Conservation (phyloP, 2,888 invertebrate species). For the Willowsia nigromaculata region DNA sequence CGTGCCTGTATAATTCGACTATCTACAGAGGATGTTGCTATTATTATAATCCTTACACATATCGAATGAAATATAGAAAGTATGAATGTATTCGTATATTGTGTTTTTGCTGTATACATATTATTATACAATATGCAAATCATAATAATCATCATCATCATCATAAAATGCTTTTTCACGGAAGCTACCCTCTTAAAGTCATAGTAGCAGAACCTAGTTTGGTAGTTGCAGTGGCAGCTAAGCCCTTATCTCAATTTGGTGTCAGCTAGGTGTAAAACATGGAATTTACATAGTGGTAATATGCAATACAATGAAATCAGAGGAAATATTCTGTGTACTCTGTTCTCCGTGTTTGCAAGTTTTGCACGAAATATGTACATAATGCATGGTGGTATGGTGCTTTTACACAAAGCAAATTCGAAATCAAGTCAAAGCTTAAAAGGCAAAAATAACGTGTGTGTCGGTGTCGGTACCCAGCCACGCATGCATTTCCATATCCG, state of each 20-base stretch:
- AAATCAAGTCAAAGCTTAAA: slow-evolving; percentile 53
- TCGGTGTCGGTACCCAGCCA: slow-evolving; percentile 51
- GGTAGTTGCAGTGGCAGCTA: background rate
- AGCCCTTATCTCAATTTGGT: slow-evolving; percentile 37
- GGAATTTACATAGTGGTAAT: slow-evolving; percentile 14
- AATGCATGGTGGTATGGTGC: too few relatives aligned
- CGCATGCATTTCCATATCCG: slow-evolving; percentile 67
- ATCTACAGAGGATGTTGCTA: background rate
- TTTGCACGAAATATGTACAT: background rate
- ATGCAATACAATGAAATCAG: background rate
- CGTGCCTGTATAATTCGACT: background rate
- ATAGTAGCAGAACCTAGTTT: background rate
- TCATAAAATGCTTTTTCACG: background rate
- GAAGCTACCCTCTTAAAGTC: background rate
- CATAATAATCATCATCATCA: slow-evolving; percentile 7
- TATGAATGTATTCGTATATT: too few relatives aligned
- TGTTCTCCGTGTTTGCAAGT: background rate
- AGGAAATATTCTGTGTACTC: background rate
- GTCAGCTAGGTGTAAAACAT: slow-evolving; percentile 52
- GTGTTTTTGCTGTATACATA: background rate
- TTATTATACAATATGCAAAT: background rate
- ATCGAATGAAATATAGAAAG: too few relatives aligned
- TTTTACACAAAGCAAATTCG: slow-evolving; percentile 8
- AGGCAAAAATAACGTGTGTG: slow-evolving; percentile 35
- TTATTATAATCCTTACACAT: too few relatives aligned